Evolutionary conservation across 2,888 invertebrate genomes (phyloP).

Genomic region (Scaptomyza tumidula): DNA sequence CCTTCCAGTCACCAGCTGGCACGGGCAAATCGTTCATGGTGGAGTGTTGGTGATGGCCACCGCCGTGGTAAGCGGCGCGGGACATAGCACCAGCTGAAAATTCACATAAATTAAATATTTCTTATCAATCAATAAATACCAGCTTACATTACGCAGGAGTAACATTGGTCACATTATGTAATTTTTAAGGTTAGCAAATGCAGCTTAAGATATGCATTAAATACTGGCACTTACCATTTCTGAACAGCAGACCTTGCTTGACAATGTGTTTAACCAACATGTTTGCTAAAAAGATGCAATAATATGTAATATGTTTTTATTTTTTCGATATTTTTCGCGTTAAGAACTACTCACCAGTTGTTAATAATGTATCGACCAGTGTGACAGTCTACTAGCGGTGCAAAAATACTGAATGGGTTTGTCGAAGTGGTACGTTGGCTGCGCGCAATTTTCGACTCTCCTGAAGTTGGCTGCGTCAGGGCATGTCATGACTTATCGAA

Average conservation of each 20-base stretch:
- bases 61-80: constrained; percentile 81
- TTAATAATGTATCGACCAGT: constrained; percentile 49
- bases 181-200: constrained; percentile 75
- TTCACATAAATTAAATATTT: background rate
- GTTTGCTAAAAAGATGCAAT: constrained; percentile 49
- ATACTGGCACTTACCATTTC: constrained; percentile 73
- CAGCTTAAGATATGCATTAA: background rate
- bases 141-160: constrained; percentile 16
- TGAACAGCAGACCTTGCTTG: constrained; percentile 79
- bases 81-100: constrained; percentile 79
- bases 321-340: constrained; percentile 26
- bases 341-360: constrained; percentile 50
- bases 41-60: constrained; percentile 67
- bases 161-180: constrained; percentile 77
- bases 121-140: constrained; percentile 1
- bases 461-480: constrained; percentile 21
- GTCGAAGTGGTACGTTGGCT: constrained; percentile 28
- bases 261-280: constrained; percentile 83
- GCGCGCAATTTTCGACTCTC: constrained; percentile 38
- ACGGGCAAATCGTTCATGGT: constrained; percentile 92
- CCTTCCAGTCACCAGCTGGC: constrained; percentile 92
- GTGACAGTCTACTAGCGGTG: constrained; percentile 37
- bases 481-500: constrained; percentile 26
- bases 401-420: constrained; percentile 33
- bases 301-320: constrained; percentile 25